Conservation (phyloP, 2,888 invertebrate species). For the Drosophila nigricruria region DNA sequence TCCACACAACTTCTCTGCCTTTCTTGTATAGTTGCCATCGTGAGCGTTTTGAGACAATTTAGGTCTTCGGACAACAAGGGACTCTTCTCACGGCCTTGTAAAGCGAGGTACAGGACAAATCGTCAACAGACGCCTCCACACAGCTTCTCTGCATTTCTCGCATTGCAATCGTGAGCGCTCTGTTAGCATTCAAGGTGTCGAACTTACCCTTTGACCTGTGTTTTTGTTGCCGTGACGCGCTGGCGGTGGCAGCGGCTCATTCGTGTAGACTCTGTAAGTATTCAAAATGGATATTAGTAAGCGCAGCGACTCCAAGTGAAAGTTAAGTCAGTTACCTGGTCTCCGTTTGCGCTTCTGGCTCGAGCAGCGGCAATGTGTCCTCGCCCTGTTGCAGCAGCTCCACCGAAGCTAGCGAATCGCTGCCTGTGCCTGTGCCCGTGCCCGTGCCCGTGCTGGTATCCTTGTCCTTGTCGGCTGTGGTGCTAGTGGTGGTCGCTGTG, state of each 20-base stretch:
- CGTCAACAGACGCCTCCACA: background rate
- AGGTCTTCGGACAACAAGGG: background rate
- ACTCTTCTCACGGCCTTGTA: no score
- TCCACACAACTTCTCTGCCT: background rate
- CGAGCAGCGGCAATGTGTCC: constrained; percentile 86
- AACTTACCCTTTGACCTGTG: constrained; percentile 64
- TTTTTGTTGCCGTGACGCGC: constrained; percentile 57
- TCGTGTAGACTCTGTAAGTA: constrained; percentile 84
- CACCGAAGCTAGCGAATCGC: constrained; percentile 79
- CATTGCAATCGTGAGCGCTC: background rate
- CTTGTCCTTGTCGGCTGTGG: constrained; percentile 41
- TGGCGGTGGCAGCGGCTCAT: constrained; percentile 78
- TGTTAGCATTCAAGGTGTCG: no score
- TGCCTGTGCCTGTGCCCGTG: constrained; percentile 59
- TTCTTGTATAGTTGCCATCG: no score
- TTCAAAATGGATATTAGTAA: background rate
- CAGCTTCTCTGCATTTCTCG: background rate
- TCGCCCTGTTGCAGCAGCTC: constrained; percentile 85
- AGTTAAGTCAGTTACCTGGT: constrained; percentile 68
- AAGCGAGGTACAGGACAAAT: background rate
- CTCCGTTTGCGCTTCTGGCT: constrained; percentile 83
- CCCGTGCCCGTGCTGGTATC: constrained; percentile 53
- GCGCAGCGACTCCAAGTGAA: background rate
- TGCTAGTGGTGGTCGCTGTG: constrained; percentile 15
- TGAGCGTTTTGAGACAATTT: no score